Percentiles rank a stretch among this genome's conserved stretches.
Evolutionary conservation across 2,113 vertebrate genomes (phyloP).

Genomic region (Kryptolebias marmoratus): DNA sequence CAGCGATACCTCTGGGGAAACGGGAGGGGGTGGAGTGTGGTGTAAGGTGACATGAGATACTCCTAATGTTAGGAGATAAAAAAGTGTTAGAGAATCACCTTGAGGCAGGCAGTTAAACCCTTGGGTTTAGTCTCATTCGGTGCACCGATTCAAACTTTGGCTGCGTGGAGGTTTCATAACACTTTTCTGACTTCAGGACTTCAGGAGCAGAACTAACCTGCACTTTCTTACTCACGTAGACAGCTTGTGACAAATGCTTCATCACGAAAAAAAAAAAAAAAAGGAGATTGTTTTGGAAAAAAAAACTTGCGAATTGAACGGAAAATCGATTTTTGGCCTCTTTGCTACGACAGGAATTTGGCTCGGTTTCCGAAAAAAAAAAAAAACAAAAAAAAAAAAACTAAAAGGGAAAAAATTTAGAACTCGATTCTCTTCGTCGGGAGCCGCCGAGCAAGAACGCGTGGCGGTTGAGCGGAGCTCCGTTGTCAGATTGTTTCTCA

Average conservation of each 20-base stretch:
- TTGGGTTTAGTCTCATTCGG: slow-evolving; percentile 2
- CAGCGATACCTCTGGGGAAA: not conserved
- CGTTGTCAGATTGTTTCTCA: slow-evolving; percentile 61
- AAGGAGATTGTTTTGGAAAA: not conserved
- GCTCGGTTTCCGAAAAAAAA: not conserved
- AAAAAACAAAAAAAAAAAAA: not conserved
- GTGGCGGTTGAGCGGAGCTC: slow-evolving; percentile 43
- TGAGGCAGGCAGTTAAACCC: slow-evolving; percentile 10
- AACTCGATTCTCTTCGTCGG: not conserved
- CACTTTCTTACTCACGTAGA: not conserved
- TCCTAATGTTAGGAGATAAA: not conserved
- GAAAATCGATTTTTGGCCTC: not conserved
- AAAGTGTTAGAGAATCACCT: slow-evolving; percentile 3
- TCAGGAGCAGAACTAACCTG: not conserved
- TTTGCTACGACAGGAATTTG: not conserved
- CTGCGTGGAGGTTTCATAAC: not conserved
- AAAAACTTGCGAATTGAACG: not conserved
- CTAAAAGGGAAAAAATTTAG: not conserved
- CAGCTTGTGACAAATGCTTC: not conserved
- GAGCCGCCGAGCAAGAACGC: slow-evolving; percentile 29
- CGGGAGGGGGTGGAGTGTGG: not conserved
- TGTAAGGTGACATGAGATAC: slow-evolving; percentile 3
- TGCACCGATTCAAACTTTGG: slow-evolving; percentile 14
- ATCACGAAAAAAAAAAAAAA: not conserved
- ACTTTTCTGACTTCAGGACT: not conserved